Evolutionary conservation across 2,797 vertebrate species (phyloP), one percentile per base, ranked within the genome.

Genomic region (Ctenopoma multispine): DNA sequence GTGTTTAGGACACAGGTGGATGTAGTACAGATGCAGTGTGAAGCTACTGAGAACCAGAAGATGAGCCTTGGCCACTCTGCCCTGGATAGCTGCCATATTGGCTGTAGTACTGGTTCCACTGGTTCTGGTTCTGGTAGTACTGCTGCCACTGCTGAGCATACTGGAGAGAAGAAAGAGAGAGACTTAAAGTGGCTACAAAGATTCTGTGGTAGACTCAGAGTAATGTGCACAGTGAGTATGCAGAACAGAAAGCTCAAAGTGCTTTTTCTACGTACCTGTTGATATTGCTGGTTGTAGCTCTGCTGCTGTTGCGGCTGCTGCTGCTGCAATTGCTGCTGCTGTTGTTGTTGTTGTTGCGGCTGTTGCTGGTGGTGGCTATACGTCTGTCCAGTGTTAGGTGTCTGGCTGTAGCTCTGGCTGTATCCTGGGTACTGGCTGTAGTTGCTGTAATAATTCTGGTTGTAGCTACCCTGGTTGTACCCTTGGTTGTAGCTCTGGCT

Each of bases 61-160:
- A 91, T 0, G 92, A 92, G 71, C 92, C 92, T 57, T 92, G 92
- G 86, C 80, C 90, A 59, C 92, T 90, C 85, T 93, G 92, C 63
- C 90, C 90, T 66, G 90, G 89, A 63, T 97, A 97, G 91, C 95
- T 92, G 57, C 94, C 94, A 11, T 97, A 97, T 91, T 94, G 95
- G 86, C 96, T 94, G 81, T 97, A 98, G 92, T 97, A 97, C 20
- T 96, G 96, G 57, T 96, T 96, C 96, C 96, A 98, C 90, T 96
- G 96, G 89, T 94, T 94, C 94, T 96, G 96, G 92, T 95, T 96
- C 92, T 97, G 96, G 90, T 98, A 97, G 94, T 97, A 97, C 91
- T 97, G 96, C 93, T 94, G 96, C 97, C 96, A 98, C 87, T 96
- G 97, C 92, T 96, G 96, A 69, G 95, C 94, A 2, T 96, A 97